These are phyloP conservation scores for Cydia amplana DNA, from an alignment of 1,140 invertebrate species.

Conservation along the genomic window DNA sequence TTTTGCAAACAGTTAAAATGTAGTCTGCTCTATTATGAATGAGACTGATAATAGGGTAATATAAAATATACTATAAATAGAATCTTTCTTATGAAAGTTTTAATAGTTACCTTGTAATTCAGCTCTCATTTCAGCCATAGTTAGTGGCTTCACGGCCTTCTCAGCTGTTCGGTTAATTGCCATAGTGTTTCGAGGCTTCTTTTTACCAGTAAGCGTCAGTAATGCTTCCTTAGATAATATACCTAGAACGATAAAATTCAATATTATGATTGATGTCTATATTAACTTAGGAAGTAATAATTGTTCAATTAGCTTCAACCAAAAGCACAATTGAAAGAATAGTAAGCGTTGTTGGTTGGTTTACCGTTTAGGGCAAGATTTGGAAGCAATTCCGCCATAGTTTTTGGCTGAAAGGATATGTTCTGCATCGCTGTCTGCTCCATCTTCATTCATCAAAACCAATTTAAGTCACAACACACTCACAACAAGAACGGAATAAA, in stretches of 20 bases:
- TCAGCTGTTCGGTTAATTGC: slow-evolving; percentile 48
- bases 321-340: not conserved
- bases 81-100: too few species aligned
- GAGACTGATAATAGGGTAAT: too few species aligned
- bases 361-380: slow-evolving; percentile 53
- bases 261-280: slow-evolving; percentile 13
- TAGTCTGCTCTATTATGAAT: too few species aligned
- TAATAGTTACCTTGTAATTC: slow-evolving; percentile 49
- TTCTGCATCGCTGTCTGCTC: slow-evolving; percentile 21
- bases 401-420: slow-evolving; percentile 44
- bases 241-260: slow-evolving; percentile 46
- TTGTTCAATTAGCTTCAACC: not conserved
- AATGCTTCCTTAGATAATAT: slow-evolving; percentile 56
- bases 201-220: slow-evolving; percentile 48
- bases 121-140: slow-evolving; percentile 60
- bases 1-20: too few species aligned
- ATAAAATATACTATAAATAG: too few species aligned
- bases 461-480: slow-evolving; percentile 33
- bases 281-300: not conserved
- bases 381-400: slow-evolving; percentile 59
- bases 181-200: slow-evolving; percentile 49
- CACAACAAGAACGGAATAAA: slow-evolving; percentile 11
- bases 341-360: not conserved
- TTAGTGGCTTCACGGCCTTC: slow-evolving; percentile 59
- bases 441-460: slow-evolving; percentile 41